Evolutionary conservation across 1,140 invertebrate genomes (phyloP).

Genomic region (Achroia grisella): DNA sequence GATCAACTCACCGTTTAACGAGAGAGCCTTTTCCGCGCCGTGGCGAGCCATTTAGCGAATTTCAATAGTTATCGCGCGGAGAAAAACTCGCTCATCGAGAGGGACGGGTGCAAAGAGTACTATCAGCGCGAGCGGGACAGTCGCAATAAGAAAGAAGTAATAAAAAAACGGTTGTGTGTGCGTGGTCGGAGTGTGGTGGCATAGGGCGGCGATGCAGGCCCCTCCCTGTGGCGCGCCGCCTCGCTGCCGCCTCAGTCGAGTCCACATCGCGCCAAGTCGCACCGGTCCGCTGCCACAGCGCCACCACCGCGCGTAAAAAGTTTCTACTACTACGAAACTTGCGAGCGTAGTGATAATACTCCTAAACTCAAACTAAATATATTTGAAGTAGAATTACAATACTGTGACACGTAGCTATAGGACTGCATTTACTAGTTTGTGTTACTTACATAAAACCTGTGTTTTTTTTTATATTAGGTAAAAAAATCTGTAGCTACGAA

Average conservation of each 20-base stretch:
- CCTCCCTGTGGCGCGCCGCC: constrained; percentile 57
- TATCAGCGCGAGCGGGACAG: constrained; percentile 43
- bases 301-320: constrained; percentile 58
- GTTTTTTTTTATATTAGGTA: no score
- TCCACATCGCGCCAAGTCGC: constrained; percentile 49
- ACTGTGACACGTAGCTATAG: constrained; percentile 10
- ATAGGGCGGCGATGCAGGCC: constrained; percentile 64
- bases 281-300: constrained; percentile 40
- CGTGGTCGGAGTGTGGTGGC: constrained; percentile 66
- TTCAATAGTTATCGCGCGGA: constrained; percentile 71
- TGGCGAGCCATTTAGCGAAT: constrained; percentile 71
- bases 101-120: constrained; percentile 28
- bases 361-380: constrained; percentile 11
- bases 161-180: constrained; percentile 68
- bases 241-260: constrained; percentile 54
- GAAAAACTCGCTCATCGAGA: constrained; percentile 57
- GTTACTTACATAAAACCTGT: not conserved
- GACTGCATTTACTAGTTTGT: constrained; percentile 3
- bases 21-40: constrained; percentile 64
- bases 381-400: constrained; percentile 7
- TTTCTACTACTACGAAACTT: constrained; percentile 59
- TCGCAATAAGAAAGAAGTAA: constrained; percentile 63
- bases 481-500: no score
- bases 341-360: constrained; percentile 30
- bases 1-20: constrained; percentile 67